phyloP scores from a whole-genome alignment of 2,113 vertebrate genomes.

The Caranx ignobilis region DNA sequence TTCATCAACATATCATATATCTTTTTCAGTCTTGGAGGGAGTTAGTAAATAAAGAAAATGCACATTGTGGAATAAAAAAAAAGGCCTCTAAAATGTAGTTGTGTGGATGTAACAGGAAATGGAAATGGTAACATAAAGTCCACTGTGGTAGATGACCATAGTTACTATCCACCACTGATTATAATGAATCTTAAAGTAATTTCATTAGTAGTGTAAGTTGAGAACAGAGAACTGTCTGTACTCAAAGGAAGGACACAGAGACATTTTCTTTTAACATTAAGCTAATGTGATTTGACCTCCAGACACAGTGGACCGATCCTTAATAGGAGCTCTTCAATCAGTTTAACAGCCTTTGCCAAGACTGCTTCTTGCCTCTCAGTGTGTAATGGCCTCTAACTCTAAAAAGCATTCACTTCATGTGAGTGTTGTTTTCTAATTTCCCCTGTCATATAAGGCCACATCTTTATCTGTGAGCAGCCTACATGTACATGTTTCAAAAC shows the following conservation, averaged over 20 bases:
- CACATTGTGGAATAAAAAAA: neutral
- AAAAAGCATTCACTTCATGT: neutral
- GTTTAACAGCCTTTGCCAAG: neutral
- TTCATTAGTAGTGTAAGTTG: neutral
- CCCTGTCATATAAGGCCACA: neutral
- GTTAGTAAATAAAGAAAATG: neutral
- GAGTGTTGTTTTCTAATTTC: neutral
- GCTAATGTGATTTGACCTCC: constrained; percentile 7
- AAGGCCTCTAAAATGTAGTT: neutral
- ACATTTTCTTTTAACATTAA: neutral
- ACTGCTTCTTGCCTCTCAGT: neutral
- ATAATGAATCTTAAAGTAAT: neutral
- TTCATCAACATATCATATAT: neutral
- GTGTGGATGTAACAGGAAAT: neutral
- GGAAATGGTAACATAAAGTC: neutral
- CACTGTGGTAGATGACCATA: neutral
- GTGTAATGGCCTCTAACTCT: neutral
- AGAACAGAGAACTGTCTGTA: neutral
- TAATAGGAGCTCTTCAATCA: neutral
- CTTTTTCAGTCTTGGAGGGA: neutral
- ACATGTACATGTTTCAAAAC: neutral
- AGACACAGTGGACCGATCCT: neutral
- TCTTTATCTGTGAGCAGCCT: neutral
- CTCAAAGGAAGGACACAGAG: neutral
- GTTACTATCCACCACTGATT: neutral